Evolutionary conservation across 2,113 vertebrate species (phyloP), one percentile per base, ranked within the genome.

Genomic region (Pedetes capensis): DNA sequence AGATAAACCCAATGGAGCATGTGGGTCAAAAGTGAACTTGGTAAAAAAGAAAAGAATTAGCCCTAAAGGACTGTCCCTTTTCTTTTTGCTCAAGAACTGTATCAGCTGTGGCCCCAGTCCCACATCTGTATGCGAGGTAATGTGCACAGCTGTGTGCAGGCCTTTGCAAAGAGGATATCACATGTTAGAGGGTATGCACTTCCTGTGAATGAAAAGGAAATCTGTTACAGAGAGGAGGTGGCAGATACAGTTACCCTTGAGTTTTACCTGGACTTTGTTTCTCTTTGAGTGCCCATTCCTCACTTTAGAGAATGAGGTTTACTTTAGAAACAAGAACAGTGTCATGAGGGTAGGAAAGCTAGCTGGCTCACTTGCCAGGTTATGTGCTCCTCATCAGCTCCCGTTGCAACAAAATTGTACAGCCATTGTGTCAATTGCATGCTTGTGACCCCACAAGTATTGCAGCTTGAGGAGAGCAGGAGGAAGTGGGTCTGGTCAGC

Each of bases 41-140:
- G 59, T 91, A 89, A 89, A 37, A 94, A 87, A 96, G 85, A 78
- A 85, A 85, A 94, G 85, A 92, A 95, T 89, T 68, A 76, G 75
- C 13, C 2, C 71, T 81, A 84, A 89, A 80, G 75, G 83, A 49
- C 87, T 83, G 34, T n/a, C 74, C 66, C 75, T 72, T 95, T 81
- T 39, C 53, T 94, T 89, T n/a, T 92, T 55, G 20, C 37, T 51
- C 17, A 34, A 66, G 87, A 85, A 74, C 68, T 82, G n/a, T 66
- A 80, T 78, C 91, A 71, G 27, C 57, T 75, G 29, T 39, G 42
- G 29, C 75, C 86, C 57, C 2, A 18, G 18, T 44, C 49, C 66
- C 91, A 93, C 95, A 96, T 96, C 95, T 96, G 32, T 74, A 88
- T 89, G 18, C 71, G 87, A 90, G 94, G 61, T 37, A 88, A 93